Conservation (phyloP, 2,113 vertebrate species). For the Tursiops truncatus region DNA sequence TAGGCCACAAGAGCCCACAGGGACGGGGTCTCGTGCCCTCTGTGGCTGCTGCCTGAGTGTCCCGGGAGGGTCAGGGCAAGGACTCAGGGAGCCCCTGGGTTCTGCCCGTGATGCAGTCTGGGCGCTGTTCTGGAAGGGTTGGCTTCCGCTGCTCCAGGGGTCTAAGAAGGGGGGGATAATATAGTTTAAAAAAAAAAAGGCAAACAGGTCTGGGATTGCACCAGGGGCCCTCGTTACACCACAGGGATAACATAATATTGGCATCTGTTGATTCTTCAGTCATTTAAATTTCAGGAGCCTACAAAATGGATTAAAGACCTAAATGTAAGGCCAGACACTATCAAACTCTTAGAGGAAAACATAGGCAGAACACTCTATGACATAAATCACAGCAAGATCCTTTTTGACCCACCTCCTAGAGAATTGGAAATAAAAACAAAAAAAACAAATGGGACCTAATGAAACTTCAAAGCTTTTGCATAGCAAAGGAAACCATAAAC, state of each 20-base stretch:
- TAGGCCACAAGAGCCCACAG: background rate
- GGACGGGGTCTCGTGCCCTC: background rate
- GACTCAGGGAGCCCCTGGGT: background rate
- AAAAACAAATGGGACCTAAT: too few relatives aligned
- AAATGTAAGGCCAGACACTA: too few relatives aligned
- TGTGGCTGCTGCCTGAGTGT: background rate
- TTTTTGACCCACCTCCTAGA: too few relatives aligned
- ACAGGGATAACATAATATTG: background rate
- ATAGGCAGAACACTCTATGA: too few relatives aligned
- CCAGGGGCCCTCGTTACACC: background rate
- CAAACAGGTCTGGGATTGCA: background rate
- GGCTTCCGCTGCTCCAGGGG: background rate
- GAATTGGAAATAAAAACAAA: too few relatives aligned
- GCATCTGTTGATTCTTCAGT: conserved; percentile 30
- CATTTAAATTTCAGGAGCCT: background rate
- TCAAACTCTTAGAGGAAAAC: too few relatives aligned
- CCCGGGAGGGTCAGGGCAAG: background rate
- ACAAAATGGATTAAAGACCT: background rate
- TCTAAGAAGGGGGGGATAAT: background rate
- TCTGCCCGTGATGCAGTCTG: background rate
- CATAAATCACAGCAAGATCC: too few relatives aligned
- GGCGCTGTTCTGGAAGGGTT: background rate
- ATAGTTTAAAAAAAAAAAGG: background rate
- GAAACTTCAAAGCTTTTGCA: too few relatives aligned
- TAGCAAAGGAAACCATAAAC: too few relatives aligned